These are phyloP conservation scores for Phymatocera aterrima DNA, from an alignment of 2,888 invertebrate genomes.

Conservation along the genomic window DNA sequence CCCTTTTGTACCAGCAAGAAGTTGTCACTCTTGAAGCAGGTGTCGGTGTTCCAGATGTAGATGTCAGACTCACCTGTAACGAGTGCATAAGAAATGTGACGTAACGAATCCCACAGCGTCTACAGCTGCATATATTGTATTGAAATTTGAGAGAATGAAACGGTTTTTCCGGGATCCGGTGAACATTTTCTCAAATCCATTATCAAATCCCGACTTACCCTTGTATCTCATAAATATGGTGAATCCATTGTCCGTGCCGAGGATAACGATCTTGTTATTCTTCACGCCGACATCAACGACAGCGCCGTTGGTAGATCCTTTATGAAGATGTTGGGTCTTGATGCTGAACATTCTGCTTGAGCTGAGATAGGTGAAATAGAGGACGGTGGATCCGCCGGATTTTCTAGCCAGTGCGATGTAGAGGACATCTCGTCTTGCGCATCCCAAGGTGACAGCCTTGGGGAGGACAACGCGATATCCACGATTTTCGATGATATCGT, in stretches of 20 bases:
- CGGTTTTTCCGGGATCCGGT: no score
- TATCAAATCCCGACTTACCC: slow-evolving; percentile 56
- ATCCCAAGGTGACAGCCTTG: slow-evolving; percentile 73
- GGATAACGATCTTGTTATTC: slow-evolving; percentile 76
- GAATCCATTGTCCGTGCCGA: slow-evolving; percentile 80
- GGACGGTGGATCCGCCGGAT: slow-evolving; percentile 74
- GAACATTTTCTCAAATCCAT: no score
- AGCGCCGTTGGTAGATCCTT: slow-evolving; percentile 77
- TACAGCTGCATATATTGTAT: no score
- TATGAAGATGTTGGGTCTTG: slow-evolving; percentile 76
- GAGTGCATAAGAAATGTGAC: neutral
- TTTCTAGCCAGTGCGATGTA: slow-evolving; percentile 78
- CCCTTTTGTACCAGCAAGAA: slow-evolving; percentile 79
- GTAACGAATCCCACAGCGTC: no score
- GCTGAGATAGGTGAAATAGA: slow-evolving; percentile 80
- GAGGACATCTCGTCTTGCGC: slow-evolving; percentile 77
- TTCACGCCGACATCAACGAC: slow-evolving; percentile 79
- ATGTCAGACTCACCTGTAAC: slow-evolving; percentile 78
- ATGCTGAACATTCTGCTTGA: slow-evolving; percentile 78
- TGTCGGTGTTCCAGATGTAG: slow-evolving; percentile 81
- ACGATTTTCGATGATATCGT: slow-evolving; percentile 75
- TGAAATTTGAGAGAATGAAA: no score
- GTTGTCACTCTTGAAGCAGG: slow-evolving; percentile 77
- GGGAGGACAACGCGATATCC: slow-evolving; percentile 80
- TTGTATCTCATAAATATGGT: slow-evolving; percentile 78